Conservation (phyloP, 2,113 vertebrate species). For the Dunckerocampus dactyliophorus region DNA sequence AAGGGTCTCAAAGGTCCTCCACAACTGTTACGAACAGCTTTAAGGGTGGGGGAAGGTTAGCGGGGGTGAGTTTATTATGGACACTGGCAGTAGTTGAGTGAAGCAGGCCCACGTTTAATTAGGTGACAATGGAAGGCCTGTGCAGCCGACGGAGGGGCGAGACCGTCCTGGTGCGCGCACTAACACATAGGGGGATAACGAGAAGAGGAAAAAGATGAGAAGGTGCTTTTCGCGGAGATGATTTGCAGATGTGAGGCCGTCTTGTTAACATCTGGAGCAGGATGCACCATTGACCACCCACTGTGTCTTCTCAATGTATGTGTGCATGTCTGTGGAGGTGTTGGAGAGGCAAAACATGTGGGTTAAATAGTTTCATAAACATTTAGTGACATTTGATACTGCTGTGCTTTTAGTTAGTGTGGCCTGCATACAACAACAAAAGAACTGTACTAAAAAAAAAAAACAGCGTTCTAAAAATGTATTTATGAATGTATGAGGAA, state of each 20-base stretch:
- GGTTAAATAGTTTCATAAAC: background rate
- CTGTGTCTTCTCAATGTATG: background rate
- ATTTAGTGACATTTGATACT: too few species aligned
- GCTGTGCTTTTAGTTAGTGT: too few species aligned
- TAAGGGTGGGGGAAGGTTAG: background rate
- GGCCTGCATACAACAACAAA: too few species aligned
- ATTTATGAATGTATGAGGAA: too few species aligned
- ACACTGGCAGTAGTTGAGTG: conserved; percentile 29
- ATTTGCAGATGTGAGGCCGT: conserved; percentile 38
- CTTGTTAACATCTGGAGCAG: conserved; percentile 51
- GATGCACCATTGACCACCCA: conserved; percentile 48
- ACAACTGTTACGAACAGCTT: too few species aligned
- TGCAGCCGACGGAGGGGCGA: conserved; percentile 12
- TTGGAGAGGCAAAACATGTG: background rate
- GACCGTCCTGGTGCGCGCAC: conserved; percentile 1
- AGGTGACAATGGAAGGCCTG: conserved; percentile 36
- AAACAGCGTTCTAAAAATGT: too few species aligned
- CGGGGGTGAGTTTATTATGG: conserved; percentile 16
- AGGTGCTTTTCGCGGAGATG: conserved; percentile 20
- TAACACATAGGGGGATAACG: conserved; percentile 10
- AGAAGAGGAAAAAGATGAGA: conserved; percentile 33
- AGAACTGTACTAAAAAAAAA: too few species aligned
- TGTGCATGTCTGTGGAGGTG: conserved; percentile 9
- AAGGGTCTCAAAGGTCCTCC: background rate
- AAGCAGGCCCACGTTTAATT: conserved; percentile 25